Evolutionary conservation across 2,797 vertebrate genomes (phyloP), one percentile per base, ranked within the genome.

Genomic region (Chaunax sp.): DNA sequence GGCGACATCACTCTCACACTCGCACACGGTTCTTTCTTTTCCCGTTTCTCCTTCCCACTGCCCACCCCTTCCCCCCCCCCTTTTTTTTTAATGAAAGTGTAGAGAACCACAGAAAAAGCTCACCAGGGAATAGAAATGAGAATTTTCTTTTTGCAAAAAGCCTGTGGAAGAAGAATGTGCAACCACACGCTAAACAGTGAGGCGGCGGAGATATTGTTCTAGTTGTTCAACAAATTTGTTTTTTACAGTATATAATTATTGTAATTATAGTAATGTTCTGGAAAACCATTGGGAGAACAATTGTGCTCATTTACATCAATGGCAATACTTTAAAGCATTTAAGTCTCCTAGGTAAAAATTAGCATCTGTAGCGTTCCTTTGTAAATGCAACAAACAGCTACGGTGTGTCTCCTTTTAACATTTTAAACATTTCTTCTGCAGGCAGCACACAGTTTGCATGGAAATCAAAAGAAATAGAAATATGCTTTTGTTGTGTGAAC

Each of bases 341-440:
- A 61, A 69, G 58, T 86, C 86, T 90, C 87, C 53, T 45, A 75
- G 81, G 88, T 89, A 75, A 83, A 87, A 86, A 81, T 80, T 72
- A 82, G 74, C 57, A 6, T 64, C 60, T 80, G 41, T 44, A n/a
- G 49, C 67, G 53, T 81, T 80, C 7, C 38, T 72, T 45, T 50
- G 6, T 73, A n/a, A 75, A 75, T 28, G 45, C 51, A 72, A 61
- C 69, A 83, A 76, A 82, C 57, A 60, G 41, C 55, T 69, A 33
- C 41, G 44, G 45, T 44, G 13, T 65, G 72, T 75, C 79, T 22
- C 11, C 22, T 59, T 74, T 67, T 30, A 55, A 69, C 33, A 61
- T 53, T 72, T 72, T 28, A 19, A 35, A 40, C 56, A 52, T 19
- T 60, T 72, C 19, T 64, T 54, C 64, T 53, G 28, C 37, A 70